Evolutionary conservation across 2,888 invertebrate genomes (phyloP).

Genomic region (Physocephala rufipes): DNA sequence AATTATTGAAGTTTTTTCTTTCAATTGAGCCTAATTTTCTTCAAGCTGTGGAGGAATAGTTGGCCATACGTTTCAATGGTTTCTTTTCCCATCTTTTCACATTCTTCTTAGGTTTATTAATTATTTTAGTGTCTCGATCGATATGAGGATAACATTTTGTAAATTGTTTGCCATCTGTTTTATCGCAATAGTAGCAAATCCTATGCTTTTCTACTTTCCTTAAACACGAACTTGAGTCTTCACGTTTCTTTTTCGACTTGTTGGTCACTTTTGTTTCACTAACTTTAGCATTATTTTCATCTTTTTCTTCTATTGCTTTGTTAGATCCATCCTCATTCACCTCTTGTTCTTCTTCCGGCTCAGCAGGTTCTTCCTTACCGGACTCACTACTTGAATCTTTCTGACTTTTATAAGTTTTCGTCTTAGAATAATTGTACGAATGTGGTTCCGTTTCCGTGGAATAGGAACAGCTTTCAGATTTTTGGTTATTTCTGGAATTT

Average conservation of each 20-base stretch:
- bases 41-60: conserved; percentile 45
- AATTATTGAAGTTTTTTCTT: neutral
- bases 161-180: conserved; percentile 46
- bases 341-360: conserved; percentile 28
- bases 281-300: conserved; percentile 23
- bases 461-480: conserved; percentile 83
- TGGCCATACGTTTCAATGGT: conserved; percentile 57
- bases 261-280: neutral
- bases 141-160: conserved; percentile 51
- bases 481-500: conserved; percentile 77
- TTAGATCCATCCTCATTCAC: conserved; percentile 23
- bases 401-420: conserved; percentile 64
- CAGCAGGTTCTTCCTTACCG: conserved; percentile 31
- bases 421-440: conserved; percentile 74
- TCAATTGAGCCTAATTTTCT: neutral
- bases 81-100: conserved; percentile 48
- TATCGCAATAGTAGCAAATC: conserved; percentile 57
- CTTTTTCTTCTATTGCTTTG: neutral
- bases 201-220: conserved; percentile 46
- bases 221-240: conserved; percentile 49
- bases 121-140: conserved; percentile 9
- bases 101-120: conserved; percentile 8
- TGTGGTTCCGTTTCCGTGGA: conserved; percentile 78
- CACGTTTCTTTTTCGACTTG: conserved; percentile 36
- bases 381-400: conserved; percentile 27